Evolutionary conservation across 2,797 vertebrate genomes (phyloP).

Genomic region (Sebastes hubbsi): DNA sequence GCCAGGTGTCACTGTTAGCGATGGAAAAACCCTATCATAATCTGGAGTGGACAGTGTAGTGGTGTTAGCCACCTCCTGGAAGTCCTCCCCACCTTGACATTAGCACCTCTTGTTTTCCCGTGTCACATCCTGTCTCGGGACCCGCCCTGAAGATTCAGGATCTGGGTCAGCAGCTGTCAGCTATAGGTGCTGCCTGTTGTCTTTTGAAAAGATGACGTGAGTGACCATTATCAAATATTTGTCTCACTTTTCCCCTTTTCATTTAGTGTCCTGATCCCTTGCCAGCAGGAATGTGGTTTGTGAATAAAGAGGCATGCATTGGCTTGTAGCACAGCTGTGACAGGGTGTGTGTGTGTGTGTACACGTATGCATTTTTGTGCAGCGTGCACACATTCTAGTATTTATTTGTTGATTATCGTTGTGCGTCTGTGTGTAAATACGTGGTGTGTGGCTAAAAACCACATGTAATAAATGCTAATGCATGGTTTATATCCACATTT

Average conservation of each 20-base stretch:
- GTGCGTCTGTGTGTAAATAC: constrained; percentile 47
- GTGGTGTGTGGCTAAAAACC: constrained; percentile 54
- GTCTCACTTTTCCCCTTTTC: constrained; percentile 56
- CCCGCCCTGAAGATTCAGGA: constrained; percentile 42
- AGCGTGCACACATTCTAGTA: not conserved
- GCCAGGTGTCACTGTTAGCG: constrained; percentile 72
- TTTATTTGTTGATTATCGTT: constrained; percentile 52
- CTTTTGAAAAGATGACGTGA: constrained; percentile 54
- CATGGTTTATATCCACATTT: constrained; percentile 55
- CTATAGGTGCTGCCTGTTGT: constrained; percentile 39
- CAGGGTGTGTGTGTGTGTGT: constrained; percentile 28
- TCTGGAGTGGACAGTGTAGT: constrained; percentile 20
- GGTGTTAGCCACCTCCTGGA: constrained; percentile 25
- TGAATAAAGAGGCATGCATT: constrained; percentile 57
- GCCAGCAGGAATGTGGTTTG: constrained; percentile 63
- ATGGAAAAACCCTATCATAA: constrained; percentile 67
- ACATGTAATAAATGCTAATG: constrained; percentile 49
- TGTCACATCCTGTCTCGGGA: constrained; percentile 57
- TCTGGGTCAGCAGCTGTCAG: constrained; percentile 67
- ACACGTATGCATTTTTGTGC: constrained; percentile 33
- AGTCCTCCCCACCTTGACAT: constrained; percentile 56
- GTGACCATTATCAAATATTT: constrained; percentile 61
- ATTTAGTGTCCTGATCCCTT: constrained; percentile 51
- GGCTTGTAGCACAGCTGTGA: constrained; percentile 68
- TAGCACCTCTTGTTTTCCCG: constrained; percentile 49